Conservation (phyloP, 2,888 invertebrate genomes). For the Vesta saturnalis region DNA sequence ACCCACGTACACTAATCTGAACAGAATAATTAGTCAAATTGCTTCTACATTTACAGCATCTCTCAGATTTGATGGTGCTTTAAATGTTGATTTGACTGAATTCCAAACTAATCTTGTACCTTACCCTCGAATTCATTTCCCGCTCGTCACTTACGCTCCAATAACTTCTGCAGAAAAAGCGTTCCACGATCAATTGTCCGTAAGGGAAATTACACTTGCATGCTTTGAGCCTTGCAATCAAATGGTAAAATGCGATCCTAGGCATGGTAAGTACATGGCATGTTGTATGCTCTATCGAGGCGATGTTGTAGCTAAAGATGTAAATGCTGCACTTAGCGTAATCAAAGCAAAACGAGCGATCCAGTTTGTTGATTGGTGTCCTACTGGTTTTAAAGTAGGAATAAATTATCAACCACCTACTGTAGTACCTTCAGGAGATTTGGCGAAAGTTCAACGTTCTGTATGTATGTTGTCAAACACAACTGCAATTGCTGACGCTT, state of each 20-base stretch:
- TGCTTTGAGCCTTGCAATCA: constrained; percentile 73
- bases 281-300: constrained; percentile 65
- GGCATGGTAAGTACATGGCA: neutral
- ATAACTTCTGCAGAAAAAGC: constrained; percentile 69
- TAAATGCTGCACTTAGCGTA: constrained; percentile 67
- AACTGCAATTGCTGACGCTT: constrained; percentile 21
- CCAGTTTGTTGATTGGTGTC: constrained; percentile 43
- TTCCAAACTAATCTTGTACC: constrained; percentile 68
- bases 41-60: constrained; percentile 70
- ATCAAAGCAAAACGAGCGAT: constrained; percentile 68
- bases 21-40: constrained; percentile 67
- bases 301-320: constrained; percentile 62
- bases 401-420: too few species aligned
- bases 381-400: too few species aligned
- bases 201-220: constrained; percentile 62
- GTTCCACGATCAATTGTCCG: constrained; percentile 67
- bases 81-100: constrained; percentile 70
- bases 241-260: constrained; percentile 60
- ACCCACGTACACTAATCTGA: constrained; percentile 72
- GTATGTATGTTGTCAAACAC: too few species aligned
- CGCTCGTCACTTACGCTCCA: constrained; percentile 67
- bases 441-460: too few species aligned
- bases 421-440: too few species aligned
- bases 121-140: constrained; percentile 71
- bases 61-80: constrained; percentile 68